These are phyloP conservation scores for Siphlonurus alternatus DNA, from an alignment of 2,888 invertebrate species.

Conservation along the genomic window DNA sequence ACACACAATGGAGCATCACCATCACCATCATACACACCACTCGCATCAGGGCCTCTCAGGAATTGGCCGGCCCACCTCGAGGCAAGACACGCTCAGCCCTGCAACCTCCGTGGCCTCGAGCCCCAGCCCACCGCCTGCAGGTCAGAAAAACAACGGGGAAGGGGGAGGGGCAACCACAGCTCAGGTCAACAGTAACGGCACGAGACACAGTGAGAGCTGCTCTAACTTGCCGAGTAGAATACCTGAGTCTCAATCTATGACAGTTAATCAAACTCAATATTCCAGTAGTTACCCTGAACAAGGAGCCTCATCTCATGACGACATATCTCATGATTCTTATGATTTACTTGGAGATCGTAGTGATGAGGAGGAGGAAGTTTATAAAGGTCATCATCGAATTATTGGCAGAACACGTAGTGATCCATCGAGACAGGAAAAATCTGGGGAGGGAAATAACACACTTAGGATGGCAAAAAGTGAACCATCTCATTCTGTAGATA, in stretches of 20 bases:
- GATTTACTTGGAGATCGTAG: slow-evolving; percentile 64
- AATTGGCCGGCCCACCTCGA: slow-evolving; percentile 16
- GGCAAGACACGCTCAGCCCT: slow-evolving; percentile 18
- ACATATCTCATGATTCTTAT: slow-evolving; percentile 76
- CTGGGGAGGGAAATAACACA: neutral
- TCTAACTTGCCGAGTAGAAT: slow-evolving; percentile 18
- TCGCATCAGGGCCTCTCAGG: slow-evolving; percentile 15
- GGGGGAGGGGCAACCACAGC: neutral
- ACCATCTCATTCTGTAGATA: neutral
- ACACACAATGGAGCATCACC: slow-evolving; percentile 8
- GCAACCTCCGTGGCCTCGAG: slow-evolving; percentile 20
- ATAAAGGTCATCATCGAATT: slow-evolving; percentile 38
- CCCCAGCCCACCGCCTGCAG: slow-evolving; percentile 14
- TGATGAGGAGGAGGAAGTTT: slow-evolving; percentile 34
- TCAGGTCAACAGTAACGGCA: slow-evolving; percentile 1
- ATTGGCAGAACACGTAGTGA: slow-evolving; percentile 76
- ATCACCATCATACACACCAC: slow-evolving; percentile 5
- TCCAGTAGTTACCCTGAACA: slow-evolving; percentile 78
- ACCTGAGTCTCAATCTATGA: slow-evolving; percentile 29
- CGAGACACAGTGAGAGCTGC: slow-evolving; percentile 6
- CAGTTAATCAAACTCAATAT: slow-evolving; percentile 40
- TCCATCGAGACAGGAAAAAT: slow-evolving; percentile 30
- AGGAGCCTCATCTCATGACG: slow-evolving; percentile 57
- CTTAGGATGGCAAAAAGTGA: slow-evolving; percentile 2
- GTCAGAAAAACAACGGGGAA: neutral